These are phyloP conservation scores for Cantharis rufa DNA, from an alignment of 2,888 invertebrate genomes.

Conservation along the genomic window DNA sequence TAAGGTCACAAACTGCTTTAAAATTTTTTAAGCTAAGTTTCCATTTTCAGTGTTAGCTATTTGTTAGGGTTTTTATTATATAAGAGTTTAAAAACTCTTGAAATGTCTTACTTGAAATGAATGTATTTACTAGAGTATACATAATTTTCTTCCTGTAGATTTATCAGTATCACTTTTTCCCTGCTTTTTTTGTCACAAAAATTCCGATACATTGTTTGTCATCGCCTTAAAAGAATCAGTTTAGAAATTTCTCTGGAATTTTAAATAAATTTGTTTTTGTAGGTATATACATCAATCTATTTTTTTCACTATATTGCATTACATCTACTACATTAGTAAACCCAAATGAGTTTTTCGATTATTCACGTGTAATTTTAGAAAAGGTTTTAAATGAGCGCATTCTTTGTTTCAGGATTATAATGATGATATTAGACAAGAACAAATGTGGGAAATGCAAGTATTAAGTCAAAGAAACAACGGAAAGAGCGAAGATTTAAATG, in stretches of 20 bases:
- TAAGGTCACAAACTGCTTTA: not conserved
- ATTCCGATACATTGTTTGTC: constrained; percentile 12
- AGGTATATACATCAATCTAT: not conserved
- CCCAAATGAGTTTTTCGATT: not conserved
- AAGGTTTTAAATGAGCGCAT: not conserved
- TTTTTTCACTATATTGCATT: not conserved
- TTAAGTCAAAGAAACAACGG: constrained; percentile 58
- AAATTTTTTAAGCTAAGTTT: not conserved
- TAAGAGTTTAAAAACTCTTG: constrained; percentile 2
- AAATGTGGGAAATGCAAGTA: constrained; percentile 91
- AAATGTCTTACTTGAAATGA: constrained; percentile 9
- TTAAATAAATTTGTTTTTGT: not conserved
- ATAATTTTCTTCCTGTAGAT: constrained; percentile 12
- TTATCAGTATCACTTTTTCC: constrained; percentile 19
- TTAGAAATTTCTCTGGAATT: constrained; percentile 9
- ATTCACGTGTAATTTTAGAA: not conserved
- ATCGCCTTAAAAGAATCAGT: constrained; percentile 6
- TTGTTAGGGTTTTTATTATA: not conserved
- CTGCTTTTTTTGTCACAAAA: constrained; percentile 12
- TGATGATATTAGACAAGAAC: constrained; percentile 88
- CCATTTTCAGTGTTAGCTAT: not conserved
- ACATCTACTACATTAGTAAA: not conserved
- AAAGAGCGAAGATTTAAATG: constrained; percentile 45
- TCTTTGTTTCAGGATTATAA: constrained; percentile 77
- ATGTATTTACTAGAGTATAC: constrained; percentile 15